Evolutionary conservation across 2,797 vertebrate genomes (phyloP), one percentile per base, ranked within the genome.

Genomic region (Neomorphus geoffroyi): DNA sequence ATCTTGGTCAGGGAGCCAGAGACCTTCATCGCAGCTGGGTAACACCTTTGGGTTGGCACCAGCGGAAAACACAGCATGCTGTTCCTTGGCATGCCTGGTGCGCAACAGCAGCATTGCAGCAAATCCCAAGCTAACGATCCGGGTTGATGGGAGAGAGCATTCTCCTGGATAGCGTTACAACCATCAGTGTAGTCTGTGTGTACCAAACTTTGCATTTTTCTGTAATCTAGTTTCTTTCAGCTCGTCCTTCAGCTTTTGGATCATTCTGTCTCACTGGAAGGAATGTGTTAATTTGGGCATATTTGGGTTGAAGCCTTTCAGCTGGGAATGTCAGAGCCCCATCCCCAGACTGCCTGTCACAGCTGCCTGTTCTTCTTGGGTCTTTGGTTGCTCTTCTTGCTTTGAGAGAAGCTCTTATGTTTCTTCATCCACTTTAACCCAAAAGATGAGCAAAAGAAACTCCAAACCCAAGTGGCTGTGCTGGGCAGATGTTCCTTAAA

Each of bases 21-120:
- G 74, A 18, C 1, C 4, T 32, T 45, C 65, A 26, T 9, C 61
- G 3, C 0, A 9, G 1, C 71, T 14, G 56, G 23, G 54, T 51
- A 2, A 11, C 43, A 33, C 33, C 66, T 27, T 37, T 5, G 19
- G 35, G 66, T 17, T 45, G 66, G 66, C 48, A 11, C 32, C 1
- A 5, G 46, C 26, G 30, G 54, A 15, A 13, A 18, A 4, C 16
- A 6, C 1, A 1, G 60, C 37, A 37, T 7, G 0, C 21, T 17
- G 43, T 48, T 39, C 50, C 50, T 53, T 3, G 1, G 41, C 11
- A n/a, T 3, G 15, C 21, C 3, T 16, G 0, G 3, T 18, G 80
- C 57, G 32, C 5, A 27, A 10, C 23, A 18, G 58, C 62, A 53
- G 70, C 70, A 7, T 4, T 32, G 46, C 58, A 39, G 65, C 37